phyloP scores from a whole-genome alignment of 1,140 invertebrate genomes.

The Oncopodura yosiiana region DNA sequence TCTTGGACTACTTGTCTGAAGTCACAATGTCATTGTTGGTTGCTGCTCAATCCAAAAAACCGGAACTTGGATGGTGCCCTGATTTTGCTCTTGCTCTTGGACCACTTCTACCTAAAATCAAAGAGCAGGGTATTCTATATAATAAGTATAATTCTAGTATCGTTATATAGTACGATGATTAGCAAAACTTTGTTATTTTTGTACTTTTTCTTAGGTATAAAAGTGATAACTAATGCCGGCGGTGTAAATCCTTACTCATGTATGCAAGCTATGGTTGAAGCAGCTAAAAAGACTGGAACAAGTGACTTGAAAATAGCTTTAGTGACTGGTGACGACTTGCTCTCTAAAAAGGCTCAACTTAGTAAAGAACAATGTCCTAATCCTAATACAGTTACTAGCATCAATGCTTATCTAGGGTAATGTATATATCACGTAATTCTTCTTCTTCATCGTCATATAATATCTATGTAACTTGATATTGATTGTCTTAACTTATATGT shows the following conservation, averaged over 20 bases:
- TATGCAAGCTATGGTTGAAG: constrained; percentile 41
- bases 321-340: constrained; percentile 34
- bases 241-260: constrained; percentile 48
- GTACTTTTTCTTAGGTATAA: constrained; percentile 39
- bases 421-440: no score
- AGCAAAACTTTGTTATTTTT: background rate
- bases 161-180: background rate
- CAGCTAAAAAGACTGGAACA: constrained; percentile 39
- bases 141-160: background rate
- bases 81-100: constrained; percentile 46
- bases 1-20: constrained; percentile 49
- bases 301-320: constrained; percentile 32
- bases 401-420: constrained; percentile 48
- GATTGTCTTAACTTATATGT: background rate
- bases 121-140: constrained; percentile 41
- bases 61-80: constrained; percentile 45
- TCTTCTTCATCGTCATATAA: no score
- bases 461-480: background rate
- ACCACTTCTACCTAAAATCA: constrained; percentile 44
- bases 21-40: constrained; percentile 49
- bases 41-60: constrained; percentile 41
- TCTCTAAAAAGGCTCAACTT: constrained; percentile 35
- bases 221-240: constrained; percentile 47
- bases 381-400: constrained; percentile 41
- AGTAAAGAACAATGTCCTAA: constrained; percentile 39